These are phyloP conservation scores for Cossypha polioptera DNA, from an alignment of 2,797 vertebrate species.

Conservation along the genomic window DNA sequence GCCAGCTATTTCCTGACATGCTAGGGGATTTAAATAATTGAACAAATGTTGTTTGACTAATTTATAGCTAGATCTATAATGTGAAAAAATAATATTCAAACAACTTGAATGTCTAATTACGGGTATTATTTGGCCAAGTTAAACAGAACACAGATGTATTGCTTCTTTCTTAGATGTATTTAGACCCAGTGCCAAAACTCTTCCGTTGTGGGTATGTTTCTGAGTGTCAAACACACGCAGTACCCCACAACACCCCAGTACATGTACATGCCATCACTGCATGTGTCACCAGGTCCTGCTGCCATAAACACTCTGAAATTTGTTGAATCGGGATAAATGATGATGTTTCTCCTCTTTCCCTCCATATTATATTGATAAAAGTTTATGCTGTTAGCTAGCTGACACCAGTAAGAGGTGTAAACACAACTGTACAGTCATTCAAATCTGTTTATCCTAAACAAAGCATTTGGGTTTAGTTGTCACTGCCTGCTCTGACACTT, in stretches of 20 bases:
- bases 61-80: background rate
- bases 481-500: background rate
- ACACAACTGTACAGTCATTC: background rate
- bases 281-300: background rate
- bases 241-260: too few relatives aligned
- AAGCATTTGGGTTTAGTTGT: background rate
- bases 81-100: background rate
- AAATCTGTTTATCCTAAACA: background rate
- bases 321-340: fast-evolving
- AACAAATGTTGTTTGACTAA: background rate
- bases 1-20: background rate
- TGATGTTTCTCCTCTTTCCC: background rate
- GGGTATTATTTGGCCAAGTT: background rate
- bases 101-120: background rate
- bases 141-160: background rate
- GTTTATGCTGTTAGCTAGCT: background rate
- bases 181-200: background rate
- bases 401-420: background rate
- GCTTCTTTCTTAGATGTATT: background rate
- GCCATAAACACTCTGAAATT: background rate
- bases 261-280: fast-evolving
- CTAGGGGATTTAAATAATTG: background rate
- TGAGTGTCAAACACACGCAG: background rate
- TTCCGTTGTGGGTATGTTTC: background rate
- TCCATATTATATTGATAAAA: background rate